These are phyloP conservation scores for Leptinotarsa rubiginosa DNA, from an alignment of 2,888 invertebrate genomes.

Conservation along the genomic window DNA sequence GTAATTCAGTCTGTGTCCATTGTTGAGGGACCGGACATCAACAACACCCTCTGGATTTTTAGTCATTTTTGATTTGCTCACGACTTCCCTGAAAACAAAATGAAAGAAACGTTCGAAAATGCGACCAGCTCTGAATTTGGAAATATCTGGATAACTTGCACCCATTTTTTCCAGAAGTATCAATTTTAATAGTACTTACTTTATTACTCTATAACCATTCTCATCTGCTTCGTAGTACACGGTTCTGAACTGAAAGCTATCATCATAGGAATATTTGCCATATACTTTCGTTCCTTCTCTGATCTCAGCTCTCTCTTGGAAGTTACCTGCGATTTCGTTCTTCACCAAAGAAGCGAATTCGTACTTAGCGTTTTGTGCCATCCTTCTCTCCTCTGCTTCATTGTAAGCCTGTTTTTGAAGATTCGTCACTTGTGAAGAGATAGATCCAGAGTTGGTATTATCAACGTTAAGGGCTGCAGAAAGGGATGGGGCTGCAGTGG, in stretches of 20 bases:
- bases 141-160: neutral
- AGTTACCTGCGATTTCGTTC: constrained; percentile 64
- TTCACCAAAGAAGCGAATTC: constrained; percentile 63
- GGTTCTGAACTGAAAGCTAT: constrained; percentile 69
- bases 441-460: neutral
- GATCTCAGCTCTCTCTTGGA: constrained; percentile 62
- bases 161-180: neutral
- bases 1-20: constrained; percentile 61
- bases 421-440: neutral
- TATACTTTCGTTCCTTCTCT: constrained; percentile 64
- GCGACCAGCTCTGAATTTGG: neutral
- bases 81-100: constrained; percentile 60
- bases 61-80: constrained; percentile 63
- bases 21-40: constrained; percentile 60
- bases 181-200: constrained; percentile 60
- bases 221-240: constrained; percentile 72
- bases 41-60: constrained; percentile 63
- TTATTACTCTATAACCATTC: constrained; percentile 70
- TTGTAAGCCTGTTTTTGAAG: neutral
- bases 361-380: constrained; percentile 61
- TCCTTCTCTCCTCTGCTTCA: constrained; percentile 19
- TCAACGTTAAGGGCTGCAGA: neutral
- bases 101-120: neutral
- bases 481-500: neutral
- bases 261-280: constrained; percentile 71